Evolutionary conservation across 2,797 vertebrate genomes (phyloP).

Genomic region (Taenioides sp.): DNA sequence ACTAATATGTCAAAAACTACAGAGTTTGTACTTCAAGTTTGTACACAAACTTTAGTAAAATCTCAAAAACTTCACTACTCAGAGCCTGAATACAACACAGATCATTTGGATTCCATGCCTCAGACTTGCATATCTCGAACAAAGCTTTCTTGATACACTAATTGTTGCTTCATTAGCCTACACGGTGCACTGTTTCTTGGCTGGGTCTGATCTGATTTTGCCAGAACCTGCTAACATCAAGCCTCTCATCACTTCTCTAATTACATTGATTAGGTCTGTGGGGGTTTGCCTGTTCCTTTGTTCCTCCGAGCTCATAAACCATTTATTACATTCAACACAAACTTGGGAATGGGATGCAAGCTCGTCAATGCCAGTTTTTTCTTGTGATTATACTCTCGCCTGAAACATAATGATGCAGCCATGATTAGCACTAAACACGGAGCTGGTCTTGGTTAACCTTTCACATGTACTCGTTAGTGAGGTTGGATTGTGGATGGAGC

Average conservation of each 20-base stretch:
- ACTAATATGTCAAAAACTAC: neutral
- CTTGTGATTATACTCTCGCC: conserved; percentile 8
- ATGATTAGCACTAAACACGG: conserved; percentile 6
- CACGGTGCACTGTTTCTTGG: conserved; percentile 63
- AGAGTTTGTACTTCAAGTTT: neutral
- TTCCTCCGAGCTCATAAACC: conserved; percentile 58
- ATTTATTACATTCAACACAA: conserved; percentile 49
- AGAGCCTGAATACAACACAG: neutral
- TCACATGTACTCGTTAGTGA: neutral
- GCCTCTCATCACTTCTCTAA: conserved; percentile 63
- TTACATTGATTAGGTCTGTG: conserved; percentile 66
- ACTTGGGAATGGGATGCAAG: conserved; percentile 32
- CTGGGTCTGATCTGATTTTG: conserved; percentile 44
- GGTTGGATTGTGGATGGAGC: neutral
- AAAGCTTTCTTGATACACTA: conserved; percentile 39
- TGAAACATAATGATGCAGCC: conserved; percentile 17
- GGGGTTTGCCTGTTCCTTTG: conserved; percentile 62
- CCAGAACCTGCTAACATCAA: conserved; percentile 67
- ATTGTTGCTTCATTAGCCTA: conserved; percentile 57
- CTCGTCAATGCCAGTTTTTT: conserved; percentile 10
- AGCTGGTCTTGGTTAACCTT: neutral
- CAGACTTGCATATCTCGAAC: conserved; percentile 17
- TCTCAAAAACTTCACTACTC: neutral
- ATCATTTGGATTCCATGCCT: conserved; percentile 9
- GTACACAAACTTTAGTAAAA: neutral